Base-by-base conservation (phyloP, 2,888 invertebrate species). In the Agonopterix alstromeriana region DNA sequence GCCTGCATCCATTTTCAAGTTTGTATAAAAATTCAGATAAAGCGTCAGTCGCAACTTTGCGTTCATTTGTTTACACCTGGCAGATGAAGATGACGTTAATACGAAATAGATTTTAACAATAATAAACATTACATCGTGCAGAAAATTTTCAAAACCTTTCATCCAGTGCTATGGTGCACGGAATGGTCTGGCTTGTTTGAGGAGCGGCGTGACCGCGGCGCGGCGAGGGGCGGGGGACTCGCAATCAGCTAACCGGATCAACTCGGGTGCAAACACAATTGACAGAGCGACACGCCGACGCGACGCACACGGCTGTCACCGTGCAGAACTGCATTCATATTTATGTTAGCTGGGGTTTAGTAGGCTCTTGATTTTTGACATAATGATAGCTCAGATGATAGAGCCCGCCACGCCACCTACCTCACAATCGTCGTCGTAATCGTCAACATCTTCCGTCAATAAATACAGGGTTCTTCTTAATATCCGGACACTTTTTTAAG, bases 241-340 rank as follows among this genome's bases (percentile, higher is more conserved):
- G 82, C 85, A 86, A 86, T 86, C 86, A 86, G 77, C 84, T 86
- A 86, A 85, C 82, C 78, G 75, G 79, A 85, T 85, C 81, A 82
- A 65, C 61, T 63, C 64, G 69, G 65, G 65, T 54, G 74, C 81
- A 82, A 84, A 84, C 77, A 82, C 83, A 81, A 84, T 82, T 80
- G 81, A 75, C 74, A 71, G 68, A 65, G 61, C 59, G 61, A 59
- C 62, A 59, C 61, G 54, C 55, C 57, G 50, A 53, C 49, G 56
- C 60, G 59, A 54, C 55, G 51, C 52, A 54, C 53, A 27, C 27
- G 3, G 27, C 7, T 27, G 5, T 27, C 27, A 51, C 35, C 42
- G 42, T 42, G 53, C 53, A 50, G 55, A 57, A 42, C 42, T 42
- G 42, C 42, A 42, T 11, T 42, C 11, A 11, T 9, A 41, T 38